Percentiles rank a stretch among this genome's conserved stretches.
These are phyloP conservation scores for Sceloporus tristichus DNA, from an alignment of 2,113 vertebrate species.

Conservation along the genomic window DNA sequence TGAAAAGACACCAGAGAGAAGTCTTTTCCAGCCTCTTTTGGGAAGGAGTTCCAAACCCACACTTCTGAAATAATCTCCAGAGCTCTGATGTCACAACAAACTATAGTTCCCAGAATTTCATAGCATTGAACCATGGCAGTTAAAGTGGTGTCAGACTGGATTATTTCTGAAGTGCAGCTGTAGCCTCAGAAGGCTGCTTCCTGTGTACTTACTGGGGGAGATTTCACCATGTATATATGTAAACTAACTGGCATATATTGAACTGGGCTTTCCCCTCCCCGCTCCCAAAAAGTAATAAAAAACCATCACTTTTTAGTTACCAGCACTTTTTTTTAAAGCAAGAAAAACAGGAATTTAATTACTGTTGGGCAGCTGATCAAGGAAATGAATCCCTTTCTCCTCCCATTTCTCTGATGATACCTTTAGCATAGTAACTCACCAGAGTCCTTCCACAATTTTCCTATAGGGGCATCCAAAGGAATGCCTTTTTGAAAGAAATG, in stretches of 20 bases:
- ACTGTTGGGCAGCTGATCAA: constrained; percentile 1
- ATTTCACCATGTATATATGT: not conserved
- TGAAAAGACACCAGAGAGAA: too few relatives aligned
- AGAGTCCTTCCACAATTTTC: not conserved
- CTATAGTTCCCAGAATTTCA: too few relatives aligned
- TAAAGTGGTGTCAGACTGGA: too few relatives aligned
- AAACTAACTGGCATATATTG: not conserved
- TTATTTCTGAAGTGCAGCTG: too few relatives aligned
- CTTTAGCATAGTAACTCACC: not conserved
- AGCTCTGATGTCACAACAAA: too few relatives aligned
- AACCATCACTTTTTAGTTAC: not conserved
- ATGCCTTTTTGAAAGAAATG: constrained; percentile 3
- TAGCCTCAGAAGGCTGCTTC: too few relatives aligned
- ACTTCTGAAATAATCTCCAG: too few relatives aligned
- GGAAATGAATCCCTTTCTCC: not conserved
- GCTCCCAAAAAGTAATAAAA: not conserved
- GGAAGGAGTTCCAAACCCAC: too few relatives aligned
- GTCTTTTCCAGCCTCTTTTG: too few relatives aligned
- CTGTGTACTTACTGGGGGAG: too few relatives aligned
- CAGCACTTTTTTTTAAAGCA: not conserved
- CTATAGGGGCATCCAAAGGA: not conserved
- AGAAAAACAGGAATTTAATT: not conserved
- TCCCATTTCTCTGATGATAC: not conserved
- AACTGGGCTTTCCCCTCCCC: not conserved
- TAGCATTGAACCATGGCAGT: too few relatives aligned